Percentiles rank a stretch among this genome's conserved stretches.
These are phyloP conservation scores for Porites evermanni DNA, from an alignment of 92 coral and sea anemone species.

Conservation along the genomic window DNA sequence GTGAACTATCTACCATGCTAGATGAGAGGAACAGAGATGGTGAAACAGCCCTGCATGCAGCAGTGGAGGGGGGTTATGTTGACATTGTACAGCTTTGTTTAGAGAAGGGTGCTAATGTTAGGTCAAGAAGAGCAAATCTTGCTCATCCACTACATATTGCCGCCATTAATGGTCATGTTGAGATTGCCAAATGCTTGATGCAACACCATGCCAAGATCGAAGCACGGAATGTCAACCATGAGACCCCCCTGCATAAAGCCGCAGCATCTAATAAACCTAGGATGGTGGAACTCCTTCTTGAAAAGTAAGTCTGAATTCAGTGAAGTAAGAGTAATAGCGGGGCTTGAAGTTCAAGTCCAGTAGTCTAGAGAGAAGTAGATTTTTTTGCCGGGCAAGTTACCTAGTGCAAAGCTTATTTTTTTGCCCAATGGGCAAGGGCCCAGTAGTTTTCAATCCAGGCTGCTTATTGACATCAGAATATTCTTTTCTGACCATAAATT, in stretches of 20 bases:
- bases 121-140: constrained; percentile 74
- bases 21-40: constrained; percentile 79
- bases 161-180: constrained; percentile 83
- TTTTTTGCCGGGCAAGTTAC: no score
- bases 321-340: no score
- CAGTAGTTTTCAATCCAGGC: no score
- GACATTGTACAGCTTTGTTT: constrained; percentile 77
- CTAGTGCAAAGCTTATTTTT: no score
- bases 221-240: constrained; percentile 89
- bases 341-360: no score
- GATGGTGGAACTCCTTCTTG: constrained; percentile 75
- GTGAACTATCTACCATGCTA: constrained; percentile 53
- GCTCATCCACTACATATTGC: constrained; percentile 96
- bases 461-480: no score
- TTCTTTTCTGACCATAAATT: no score
- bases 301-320: constrained; percentile 57
- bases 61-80: constrained; percentile 84
- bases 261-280: constrained; percentile 75
- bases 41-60: constrained; percentile 89
- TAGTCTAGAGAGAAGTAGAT: no score
- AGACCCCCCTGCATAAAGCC: constrained; percentile 95
- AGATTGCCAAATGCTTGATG: constrained; percentile 76
- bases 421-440: no score
- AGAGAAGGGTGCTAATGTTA: constrained; percentile 90
- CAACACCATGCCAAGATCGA: constrained; percentile 88